Conservation (phyloP, 1,140 invertebrate genomes). For the Carcinoscorpius rotundicauda region DNA sequence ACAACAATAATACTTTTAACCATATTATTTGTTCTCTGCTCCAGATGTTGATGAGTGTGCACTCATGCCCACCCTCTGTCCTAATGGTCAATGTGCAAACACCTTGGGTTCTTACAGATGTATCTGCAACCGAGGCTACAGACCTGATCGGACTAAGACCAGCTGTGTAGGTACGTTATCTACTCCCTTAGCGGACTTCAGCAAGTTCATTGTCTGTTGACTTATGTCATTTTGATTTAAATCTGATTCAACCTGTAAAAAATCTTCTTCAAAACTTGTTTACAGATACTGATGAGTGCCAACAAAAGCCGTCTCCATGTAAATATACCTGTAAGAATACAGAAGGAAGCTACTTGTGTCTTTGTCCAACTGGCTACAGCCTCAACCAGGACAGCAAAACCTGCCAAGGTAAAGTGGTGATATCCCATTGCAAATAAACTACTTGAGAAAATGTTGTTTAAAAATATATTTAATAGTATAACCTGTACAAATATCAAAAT, state of each 20-base stretch:
- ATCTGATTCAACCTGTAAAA: too few species aligned
- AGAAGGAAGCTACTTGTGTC: constrained; percentile 71
- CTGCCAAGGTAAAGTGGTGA: too few species aligned
- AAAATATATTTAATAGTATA: too few species aligned
- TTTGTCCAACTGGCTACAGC: constrained; percentile 57
- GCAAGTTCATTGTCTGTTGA: too few species aligned
- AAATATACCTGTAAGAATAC: constrained; percentile 78
- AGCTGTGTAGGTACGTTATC: constrained; percentile 64
- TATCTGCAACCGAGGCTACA: constrained; percentile 24
- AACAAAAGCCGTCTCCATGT: constrained; percentile 59
- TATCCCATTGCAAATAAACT: too few species aligned
- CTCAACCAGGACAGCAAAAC: too few species aligned
- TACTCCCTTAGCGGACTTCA: constrained; percentile 48
- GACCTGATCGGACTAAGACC: constrained; percentile 55
- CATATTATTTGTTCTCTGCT: too few species aligned
- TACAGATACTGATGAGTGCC: constrained; percentile 70
- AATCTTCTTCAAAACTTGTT: too few species aligned
- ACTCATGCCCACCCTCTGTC: constrained; percentile 50
- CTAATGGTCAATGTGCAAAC: constrained; percentile 59
- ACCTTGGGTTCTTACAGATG: constrained; percentile 53
- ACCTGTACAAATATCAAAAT: too few species aligned
- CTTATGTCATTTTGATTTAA: too few species aligned
- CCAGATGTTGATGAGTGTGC: constrained; percentile 69
- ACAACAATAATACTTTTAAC: too few species aligned
- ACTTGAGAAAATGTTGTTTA: too few species aligned